phyloP scores from a whole-genome alignment of 2,888 invertebrate species.

The Euspilapteryx auroguttella region DNA sequence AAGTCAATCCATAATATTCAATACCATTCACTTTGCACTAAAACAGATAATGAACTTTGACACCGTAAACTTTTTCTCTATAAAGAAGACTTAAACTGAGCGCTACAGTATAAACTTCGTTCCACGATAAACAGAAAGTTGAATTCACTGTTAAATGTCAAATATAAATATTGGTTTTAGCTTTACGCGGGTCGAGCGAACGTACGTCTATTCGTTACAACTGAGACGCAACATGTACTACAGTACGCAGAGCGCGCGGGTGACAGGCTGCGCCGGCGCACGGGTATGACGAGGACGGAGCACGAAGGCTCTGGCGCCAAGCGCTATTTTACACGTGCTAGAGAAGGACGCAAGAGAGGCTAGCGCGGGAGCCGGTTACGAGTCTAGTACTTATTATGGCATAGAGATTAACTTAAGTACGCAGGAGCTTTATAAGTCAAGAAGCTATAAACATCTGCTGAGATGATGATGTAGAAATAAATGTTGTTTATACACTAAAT shows the following conservation, averaged over 20 bases:
- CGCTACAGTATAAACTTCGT: too few species aligned
- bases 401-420: slow-evolving; percentile 23
- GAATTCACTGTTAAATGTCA: too few species aligned
- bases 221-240: slow-evolving; percentile 32
- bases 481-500: too few species aligned
- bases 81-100: too few species aligned
- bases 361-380: slow-evolving; percentile 50
- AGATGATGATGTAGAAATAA: too few species aligned
- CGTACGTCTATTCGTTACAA: too few species aligned
- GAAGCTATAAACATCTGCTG: slow-evolving; percentile 12
- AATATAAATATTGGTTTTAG: too few species aligned
- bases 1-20: slow-evolving; percentile 28
- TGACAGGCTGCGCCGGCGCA: slow-evolving; percentile 39
- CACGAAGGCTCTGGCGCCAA: slow-evolving; percentile 40
- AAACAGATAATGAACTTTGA: too few species aligned
- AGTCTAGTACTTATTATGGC: slow-evolving; percentile 31
- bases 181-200: too few species aligned
- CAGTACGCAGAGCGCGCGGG: slow-evolving; percentile 17
- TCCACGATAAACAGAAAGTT: too few species aligned
- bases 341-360: slow-evolving; percentile 33
- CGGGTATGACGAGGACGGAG: slow-evolving; percentile 31
- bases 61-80: too few species aligned
- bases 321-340: slow-evolving; percentile 13
- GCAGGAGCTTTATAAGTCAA: slow-evolving; percentile 25
- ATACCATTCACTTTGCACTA: slow-evolving; percentile 42